These are phyloP conservation scores for Sebastes vulpes DNA, from an alignment of 2,797 vertebrate species.

Conservation along the genomic window DNA sequence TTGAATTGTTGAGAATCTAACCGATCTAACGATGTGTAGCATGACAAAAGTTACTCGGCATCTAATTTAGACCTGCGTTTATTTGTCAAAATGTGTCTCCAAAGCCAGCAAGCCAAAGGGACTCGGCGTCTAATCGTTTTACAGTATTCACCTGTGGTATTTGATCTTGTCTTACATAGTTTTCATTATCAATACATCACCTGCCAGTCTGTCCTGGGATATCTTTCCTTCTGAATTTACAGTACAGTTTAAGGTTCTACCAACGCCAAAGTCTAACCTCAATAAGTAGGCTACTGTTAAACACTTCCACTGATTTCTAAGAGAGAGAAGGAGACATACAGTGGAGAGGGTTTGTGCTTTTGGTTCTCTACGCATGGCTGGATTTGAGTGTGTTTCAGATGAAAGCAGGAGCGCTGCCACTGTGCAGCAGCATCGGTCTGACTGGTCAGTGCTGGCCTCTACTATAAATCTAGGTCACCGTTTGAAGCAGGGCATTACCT, in stretches of 20 bases:
- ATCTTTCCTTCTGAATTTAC: not conserved
- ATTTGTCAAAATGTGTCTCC: not conserved
- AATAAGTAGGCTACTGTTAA: not conserved
- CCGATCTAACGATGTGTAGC: not conserved
- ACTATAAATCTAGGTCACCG: slow-evolving; percentile 78
- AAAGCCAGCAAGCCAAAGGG: not conserved
- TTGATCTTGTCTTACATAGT: not conserved
- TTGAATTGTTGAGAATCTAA: not conserved
- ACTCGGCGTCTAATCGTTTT: not conserved
- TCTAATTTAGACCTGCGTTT: no score
- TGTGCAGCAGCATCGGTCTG: slow-evolving; percentile 42
- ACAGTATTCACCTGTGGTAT: not conserved
- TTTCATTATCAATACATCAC: not conserved
- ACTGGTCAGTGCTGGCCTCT: slow-evolving; percentile 64
- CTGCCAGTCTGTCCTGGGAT: not conserved
- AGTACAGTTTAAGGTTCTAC: not conserved
- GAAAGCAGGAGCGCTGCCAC: slow-evolving; percentile 43
- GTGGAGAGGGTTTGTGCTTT: slow-evolving; percentile 1
- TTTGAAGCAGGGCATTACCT: slow-evolving; percentile 66
- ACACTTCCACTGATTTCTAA: not conserved
- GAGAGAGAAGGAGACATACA: not conserved
- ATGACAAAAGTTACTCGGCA: not conserved
- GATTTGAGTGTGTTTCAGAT: slow-evolving; percentile 43
- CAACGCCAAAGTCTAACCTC: not conserved
- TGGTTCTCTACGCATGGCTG: slow-evolving; percentile 49